phyloP scores from a whole-genome alignment of 2,888 invertebrate genomes.

The Dascillus cervinus region DNA sequence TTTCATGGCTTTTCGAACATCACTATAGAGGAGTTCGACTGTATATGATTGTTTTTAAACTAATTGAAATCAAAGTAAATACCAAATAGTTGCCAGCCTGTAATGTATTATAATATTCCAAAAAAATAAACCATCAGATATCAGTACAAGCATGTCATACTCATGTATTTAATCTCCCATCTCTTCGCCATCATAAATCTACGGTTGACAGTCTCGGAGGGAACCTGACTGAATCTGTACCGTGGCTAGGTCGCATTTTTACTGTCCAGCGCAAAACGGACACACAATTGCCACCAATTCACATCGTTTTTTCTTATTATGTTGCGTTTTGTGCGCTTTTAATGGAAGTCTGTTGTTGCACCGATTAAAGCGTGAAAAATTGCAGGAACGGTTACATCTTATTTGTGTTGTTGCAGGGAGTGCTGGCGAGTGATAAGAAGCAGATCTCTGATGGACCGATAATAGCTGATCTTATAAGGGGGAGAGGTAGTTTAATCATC shows the following conservation, averaged over 20 bases:
- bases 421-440: conserved; percentile 17
- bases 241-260: too few relatives aligned
- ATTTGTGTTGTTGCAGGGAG: conserved; percentile 19
- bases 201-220: background rate
- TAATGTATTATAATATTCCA: conserved; percentile 15
- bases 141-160: conserved; percentile 27
- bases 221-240: conserved; percentile 1
- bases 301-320: too few relatives aligned
- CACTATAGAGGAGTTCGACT: too few relatives aligned
- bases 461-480: conserved; percentile 34
- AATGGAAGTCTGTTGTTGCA: too few relatives aligned
- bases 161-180: conserved; percentile 29
- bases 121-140: conserved; percentile 24
- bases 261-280: too few relatives aligned
- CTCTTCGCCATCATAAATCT: conserved; percentile 28
- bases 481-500: conserved; percentile 42
- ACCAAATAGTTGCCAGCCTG: conserved; percentile 12
- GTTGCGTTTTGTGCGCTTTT: too few relatives aligned
- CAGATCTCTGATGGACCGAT: conserved; percentile 29
- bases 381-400: too few relatives aligned
- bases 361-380: too few relatives aligned
- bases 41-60: too few relatives aligned
- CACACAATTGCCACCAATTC: too few relatives aligned
- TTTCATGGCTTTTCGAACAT: too few relatives aligned
- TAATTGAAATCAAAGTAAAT: too few relatives aligned